Evolutionary conservation across 2,888 invertebrate genomes (phyloP).

Genomic region (Callosobruchus maculatus): DNA sequence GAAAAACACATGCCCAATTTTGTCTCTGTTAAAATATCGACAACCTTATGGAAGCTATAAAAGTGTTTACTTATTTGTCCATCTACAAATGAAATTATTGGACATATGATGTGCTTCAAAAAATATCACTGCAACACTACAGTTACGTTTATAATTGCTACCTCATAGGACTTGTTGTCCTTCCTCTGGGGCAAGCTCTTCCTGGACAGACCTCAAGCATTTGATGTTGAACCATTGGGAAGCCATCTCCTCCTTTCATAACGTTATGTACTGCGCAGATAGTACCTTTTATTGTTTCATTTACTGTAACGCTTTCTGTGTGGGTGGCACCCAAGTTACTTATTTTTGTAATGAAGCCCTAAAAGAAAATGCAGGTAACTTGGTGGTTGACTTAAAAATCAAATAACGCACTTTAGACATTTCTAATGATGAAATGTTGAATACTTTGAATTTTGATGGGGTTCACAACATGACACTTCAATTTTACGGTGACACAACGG

Average conservation of each 20-base stretch:
- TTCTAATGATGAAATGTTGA: background rate
- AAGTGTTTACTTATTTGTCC: too few species aligned
- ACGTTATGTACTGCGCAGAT: slow-evolving; percentile 19
- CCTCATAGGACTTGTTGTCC: slow-evolving; percentile 2
- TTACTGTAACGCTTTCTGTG: slow-evolving; percentile 16
- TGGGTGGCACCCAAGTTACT: slow-evolving; percentile 5
- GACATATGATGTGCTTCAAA: too few species aligned
- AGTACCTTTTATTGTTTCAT: slow-evolving; percentile 16
- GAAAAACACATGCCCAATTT: too few species aligned
- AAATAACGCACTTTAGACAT: background rate
- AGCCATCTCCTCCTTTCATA: slow-evolving; percentile 16
- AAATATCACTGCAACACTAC: too few species aligned
- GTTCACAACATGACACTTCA: background rate
- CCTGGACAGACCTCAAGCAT: slow-evolving; percentile 18
- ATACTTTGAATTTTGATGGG: background rate
- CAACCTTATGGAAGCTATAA: too few species aligned
- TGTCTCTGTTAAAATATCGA: too few species aligned
- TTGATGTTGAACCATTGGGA: slow-evolving; percentile 16
- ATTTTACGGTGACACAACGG: background rate
- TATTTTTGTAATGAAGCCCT: slow-evolving; percentile 3
- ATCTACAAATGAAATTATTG: too few species aligned
- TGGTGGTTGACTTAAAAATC: background rate
- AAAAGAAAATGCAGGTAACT: background rate
- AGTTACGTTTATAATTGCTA: too few species aligned
- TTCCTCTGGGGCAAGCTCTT: slow-evolving; percentile 5